Evolutionary conservation across 2,888 invertebrate species (phyloP).

Genomic region (Dicranocentrus wangi): DNA sequence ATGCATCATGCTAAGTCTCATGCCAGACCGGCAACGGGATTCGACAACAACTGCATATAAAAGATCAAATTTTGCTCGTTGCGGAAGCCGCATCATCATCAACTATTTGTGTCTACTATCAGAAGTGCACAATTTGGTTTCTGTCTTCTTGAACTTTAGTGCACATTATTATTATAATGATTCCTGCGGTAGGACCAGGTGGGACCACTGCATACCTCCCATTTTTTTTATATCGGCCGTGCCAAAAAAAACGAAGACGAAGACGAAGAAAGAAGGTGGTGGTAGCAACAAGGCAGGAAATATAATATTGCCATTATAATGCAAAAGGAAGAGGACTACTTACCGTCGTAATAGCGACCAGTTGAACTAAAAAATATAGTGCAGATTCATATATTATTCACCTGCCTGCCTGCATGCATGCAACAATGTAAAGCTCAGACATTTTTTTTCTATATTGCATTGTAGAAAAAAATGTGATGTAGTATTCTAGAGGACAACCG

Average conservation of each 20-base stretch:
- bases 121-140: slow-evolving; percentile 5
- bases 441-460: too few relatives aligned
- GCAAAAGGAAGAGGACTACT: neutral
- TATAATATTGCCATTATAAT: neutral
- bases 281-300: too few relatives aligned
- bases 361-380: neutral
- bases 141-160: neutral
- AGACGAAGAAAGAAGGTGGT: neutral
- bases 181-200: neutral
- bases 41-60: neutral
- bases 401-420: neutral
- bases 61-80: neutral
- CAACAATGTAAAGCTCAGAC: neutral
- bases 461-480: too few relatives aligned
- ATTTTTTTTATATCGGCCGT: neutral
- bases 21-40: too few relatives aligned
- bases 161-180: slow-evolving; percentile 1
- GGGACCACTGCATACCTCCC: neutral
- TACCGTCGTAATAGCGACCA: slow-evolving; percentile 1
- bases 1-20: too few relatives aligned
- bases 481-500: too few relatives aligned
- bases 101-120: neutral
- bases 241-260: neutral
- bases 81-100: neutral
- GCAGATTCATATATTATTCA: neutral